Evolutionary conservation across 1,140 invertebrate species (phyloP), one percentile per base, ranked within the genome.

Genomic region (Scaptomyza pallida): DNA sequence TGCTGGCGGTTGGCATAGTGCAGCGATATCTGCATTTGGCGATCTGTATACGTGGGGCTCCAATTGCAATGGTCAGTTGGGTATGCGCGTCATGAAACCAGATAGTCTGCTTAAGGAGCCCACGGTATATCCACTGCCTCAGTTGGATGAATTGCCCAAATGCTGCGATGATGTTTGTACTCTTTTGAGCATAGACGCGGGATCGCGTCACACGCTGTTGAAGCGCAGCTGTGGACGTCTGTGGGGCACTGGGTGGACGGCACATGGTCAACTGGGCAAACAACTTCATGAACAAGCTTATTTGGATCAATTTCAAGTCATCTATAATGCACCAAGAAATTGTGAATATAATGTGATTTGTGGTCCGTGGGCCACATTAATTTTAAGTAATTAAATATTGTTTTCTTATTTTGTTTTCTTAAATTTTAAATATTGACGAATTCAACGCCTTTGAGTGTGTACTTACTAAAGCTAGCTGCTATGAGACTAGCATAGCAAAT

Each of bases 11-110:
- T 98, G 97, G 96, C 97, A 98, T 92, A 95, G 94, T 35, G 93
- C 94, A 52, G 96, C 94, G 26, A 82, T 98, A 6, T 96, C 95
- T 72, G 93, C 93, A 74, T 93, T 93, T 92, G 95, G 95, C 8
- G 96, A 97, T 91, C 74, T 98, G 0, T 99, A 97, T 89, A 93
- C 94, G 0, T 98, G 97, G 97, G 97, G 97, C n/a, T 97, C 96
- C 94, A 98, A 98, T 92, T 94, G 95, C 71, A 94, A 93, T 90
- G 97, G 97, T 0, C 97, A 98, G 89, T 91, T 98, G 23, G 97
- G 97, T 10, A 89, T 95, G 21, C 92, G 93, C 33, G 82, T 88
- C 9, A 75, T 90, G 90, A 68, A 91, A 73, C 23, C 72, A 15
- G 55, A 69, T n/a, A 67, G 59, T 0, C 17, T 56, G n/a, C 56